These are phyloP conservation scores for Drosophila melanica DNA, from an alignment of 1,140 invertebrate species.

Conservation along the genomic window DNA sequence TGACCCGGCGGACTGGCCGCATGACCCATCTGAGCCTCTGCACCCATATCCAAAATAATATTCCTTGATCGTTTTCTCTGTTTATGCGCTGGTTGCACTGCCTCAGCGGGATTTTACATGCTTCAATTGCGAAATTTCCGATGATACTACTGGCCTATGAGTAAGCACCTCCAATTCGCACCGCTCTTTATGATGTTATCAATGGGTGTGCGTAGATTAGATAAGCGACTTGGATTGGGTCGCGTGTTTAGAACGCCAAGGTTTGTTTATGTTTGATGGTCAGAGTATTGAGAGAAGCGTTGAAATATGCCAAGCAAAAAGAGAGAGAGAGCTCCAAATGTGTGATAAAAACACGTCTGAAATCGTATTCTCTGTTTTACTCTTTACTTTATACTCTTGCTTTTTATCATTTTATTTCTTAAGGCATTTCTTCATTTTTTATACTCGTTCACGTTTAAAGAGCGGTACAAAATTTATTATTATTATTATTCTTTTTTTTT, in stretches of 20 bases:
- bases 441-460: too few relatives aligned
- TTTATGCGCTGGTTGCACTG: not conserved
- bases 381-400: too few relatives aligned
- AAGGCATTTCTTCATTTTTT: too few relatives aligned
- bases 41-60: conserved; percentile 22
- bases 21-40: conserved; percentile 41
- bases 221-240: conserved; percentile 43
- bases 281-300: not conserved
- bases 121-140: conserved; percentile 53
- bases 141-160: conserved; percentile 66
- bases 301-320: too few relatives aligned
- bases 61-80: not conserved
- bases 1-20: conserved; percentile 82
- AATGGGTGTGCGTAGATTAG: conserved; percentile 58
- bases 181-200: conserved; percentile 27
- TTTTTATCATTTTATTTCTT: too few relatives aligned
- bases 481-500: too few relatives aligned
- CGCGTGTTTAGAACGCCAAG: conserved; percentile 17
- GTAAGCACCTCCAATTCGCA: conserved; percentile 43
- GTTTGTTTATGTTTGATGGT: conserved; percentile 65
- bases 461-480: too few relatives aligned
- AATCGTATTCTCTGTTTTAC: too few relatives aligned
- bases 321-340: too few relatives aligned
- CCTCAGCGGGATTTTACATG: conserved; percentile 26
- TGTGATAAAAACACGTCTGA: too few relatives aligned